Conservation (phyloP, 2,888 invertebrate genomes). For the Reticulitermes lucifugus region DNA sequence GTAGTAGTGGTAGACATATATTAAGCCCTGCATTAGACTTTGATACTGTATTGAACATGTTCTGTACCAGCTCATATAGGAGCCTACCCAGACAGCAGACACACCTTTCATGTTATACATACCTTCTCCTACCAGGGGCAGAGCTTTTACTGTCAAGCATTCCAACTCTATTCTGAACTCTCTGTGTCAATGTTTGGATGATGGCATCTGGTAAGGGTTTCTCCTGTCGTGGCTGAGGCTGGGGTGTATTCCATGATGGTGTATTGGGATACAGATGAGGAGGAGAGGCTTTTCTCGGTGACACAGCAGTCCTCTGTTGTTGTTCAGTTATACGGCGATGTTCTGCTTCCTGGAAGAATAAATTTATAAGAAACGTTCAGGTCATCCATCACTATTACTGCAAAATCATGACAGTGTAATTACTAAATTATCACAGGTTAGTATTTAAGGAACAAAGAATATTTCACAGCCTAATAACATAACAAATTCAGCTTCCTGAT, state of each 20-base stretch:
- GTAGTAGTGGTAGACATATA: too few species aligned
- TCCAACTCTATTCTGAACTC: conserved; percentile 71
- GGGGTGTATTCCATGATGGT: conserved; percentile 54
- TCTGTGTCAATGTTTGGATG: conserved; percentile 76
- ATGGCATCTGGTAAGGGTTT: conserved; percentile 79
- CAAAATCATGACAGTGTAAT: too few species aligned
- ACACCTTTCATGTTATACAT: conserved; percentile 4
- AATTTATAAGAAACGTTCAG: background rate
- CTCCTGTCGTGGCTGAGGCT: conserved; percentile 62
- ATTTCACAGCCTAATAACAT: too few species aligned
- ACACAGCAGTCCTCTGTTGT: conserved; percentile 63
- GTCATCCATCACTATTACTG: too few species aligned
- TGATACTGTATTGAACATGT: too few species aligned
- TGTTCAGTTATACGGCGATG: conserved; percentile 81
- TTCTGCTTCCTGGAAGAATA: conserved; percentile 83
- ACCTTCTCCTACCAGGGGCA: conserved; percentile 63
- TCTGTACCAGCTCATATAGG: too few species aligned
- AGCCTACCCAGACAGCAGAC: too few species aligned
- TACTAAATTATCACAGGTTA: too few species aligned
- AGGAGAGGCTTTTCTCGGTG: conserved; percentile 49
- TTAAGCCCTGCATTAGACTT: too few species aligned
- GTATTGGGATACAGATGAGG: conserved; percentile 57
- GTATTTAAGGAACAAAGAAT: too few species aligned
- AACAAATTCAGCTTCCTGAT: too few species aligned
- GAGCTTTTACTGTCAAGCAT: conserved; percentile 60